A percentile compares a stretch with the other conserved stretches of the same genome.
Conservation (phyloP, 2,797 vertebrate species). For the Esox masquinongy region DNA sequence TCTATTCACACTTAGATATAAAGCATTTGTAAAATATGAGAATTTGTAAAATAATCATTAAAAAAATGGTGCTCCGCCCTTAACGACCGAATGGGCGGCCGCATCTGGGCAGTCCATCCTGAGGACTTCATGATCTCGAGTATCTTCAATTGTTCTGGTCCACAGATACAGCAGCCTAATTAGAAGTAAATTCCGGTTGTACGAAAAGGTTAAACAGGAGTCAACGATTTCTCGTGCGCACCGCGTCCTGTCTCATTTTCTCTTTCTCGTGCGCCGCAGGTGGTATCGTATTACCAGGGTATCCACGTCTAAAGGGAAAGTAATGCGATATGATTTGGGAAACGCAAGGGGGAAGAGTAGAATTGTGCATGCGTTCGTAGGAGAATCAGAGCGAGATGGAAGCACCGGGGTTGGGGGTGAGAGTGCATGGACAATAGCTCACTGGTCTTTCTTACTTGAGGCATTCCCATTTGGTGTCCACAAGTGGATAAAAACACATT, state of each 20-base stretch:
- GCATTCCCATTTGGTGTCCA: background rate
- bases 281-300: conserved; percentile 58
- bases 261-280: conserved; percentile 49
- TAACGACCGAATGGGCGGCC: too few species aligned
- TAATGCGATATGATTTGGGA: background rate
- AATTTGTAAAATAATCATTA: too few species aligned
- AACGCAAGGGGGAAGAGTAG: conserved; percentile 5
- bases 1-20: too few species aligned
- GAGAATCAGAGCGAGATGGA: background rate
- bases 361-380: conserved; percentile 19
- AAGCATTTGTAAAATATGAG: too few species aligned
- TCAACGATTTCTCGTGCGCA: conserved; percentile 47
- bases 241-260: conserved; percentile 53
- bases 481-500: background rate
- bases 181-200: conserved; percentile 52
- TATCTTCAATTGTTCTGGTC: conserved; percentile 55
- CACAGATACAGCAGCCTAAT: conserved; percentile 57
- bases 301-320: conserved; percentile 29
- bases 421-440: background rate
- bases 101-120: conserved; percentile 10
- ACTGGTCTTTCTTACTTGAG: background rate
- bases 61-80: too few species aligned
- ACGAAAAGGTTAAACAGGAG: conserved; percentile 62
- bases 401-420: background rate
- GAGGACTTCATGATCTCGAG: conserved; percentile 37